A percentile compares a stretch with the other conserved stretches of the same genome.
phyloP scores from a whole-genome alignment of 2,797 vertebrate genomes.

The Gadopsis bispinosus region DNA sequence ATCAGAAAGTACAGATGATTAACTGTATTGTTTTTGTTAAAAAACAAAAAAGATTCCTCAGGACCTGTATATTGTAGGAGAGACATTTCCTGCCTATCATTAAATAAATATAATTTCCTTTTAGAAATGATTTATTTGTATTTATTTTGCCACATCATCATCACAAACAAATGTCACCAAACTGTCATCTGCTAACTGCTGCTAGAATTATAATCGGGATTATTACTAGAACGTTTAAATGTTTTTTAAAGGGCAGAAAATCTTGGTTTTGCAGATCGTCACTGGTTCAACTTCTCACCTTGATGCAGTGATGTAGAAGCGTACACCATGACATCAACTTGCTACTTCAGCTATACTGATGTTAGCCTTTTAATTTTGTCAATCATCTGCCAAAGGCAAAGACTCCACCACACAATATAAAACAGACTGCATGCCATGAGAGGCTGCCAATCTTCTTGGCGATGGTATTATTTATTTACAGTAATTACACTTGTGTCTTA shows the following conservation, averaged over 20 bases:
- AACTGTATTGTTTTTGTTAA: neutral
- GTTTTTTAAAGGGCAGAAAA: neutral
- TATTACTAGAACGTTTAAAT: too few species aligned
- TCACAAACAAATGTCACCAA: neutral
- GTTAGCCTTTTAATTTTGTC: conserved; percentile 2
- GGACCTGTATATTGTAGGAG: too few species aligned
- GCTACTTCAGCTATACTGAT: conserved; percentile 17
- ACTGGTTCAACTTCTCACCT: neutral
- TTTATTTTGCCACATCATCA: neutral
- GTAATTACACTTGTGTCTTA: conserved; percentile 16
- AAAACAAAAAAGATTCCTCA: too few species aligned
- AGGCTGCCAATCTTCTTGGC: conserved; percentile 21
- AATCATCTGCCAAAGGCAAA: conserved; percentile 25
- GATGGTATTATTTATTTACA: conserved; percentile 18
- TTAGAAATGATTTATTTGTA: neutral
- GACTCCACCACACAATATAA: conserved; percentile 11
- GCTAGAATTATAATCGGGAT: neutral
- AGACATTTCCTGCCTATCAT: neutral
- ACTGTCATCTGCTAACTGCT: neutral
- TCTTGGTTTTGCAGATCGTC: neutral
- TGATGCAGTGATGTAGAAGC: neutral
- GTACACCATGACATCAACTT: neutral
- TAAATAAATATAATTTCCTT: neutral
- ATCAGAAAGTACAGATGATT: neutral
- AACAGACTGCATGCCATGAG: neutral